Evolutionary conservation across 1,140 invertebrate genomes (phyloP).

Genomic region (Lasaia peninsularis): DNA sequence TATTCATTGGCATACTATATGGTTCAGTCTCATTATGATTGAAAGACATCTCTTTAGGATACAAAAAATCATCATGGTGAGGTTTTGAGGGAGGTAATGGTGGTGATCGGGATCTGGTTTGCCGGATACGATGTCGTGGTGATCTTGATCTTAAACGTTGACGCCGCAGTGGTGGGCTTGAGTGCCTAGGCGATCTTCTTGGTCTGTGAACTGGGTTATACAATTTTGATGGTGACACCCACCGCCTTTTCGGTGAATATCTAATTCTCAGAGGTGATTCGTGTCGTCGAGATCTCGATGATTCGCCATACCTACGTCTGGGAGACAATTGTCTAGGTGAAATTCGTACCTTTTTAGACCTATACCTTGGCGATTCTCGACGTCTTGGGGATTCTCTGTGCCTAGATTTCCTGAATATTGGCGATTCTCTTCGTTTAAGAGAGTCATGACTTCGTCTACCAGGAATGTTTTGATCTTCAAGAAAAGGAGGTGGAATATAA

Average conservation of each 20-base stretch:
- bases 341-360: conserved; percentile 17
- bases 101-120: conserved; percentile 20
- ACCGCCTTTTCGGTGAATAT: not conserved
- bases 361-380: not conserved
- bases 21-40: not conserved
- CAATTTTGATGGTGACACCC: not conserved
- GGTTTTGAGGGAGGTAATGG: conserved; percentile 1
- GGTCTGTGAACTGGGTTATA: conserved; percentile 6
- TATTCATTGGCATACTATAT: conserved; percentile 18
- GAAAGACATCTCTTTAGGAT: conserved; percentile 33
- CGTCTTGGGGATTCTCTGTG: not conserved
- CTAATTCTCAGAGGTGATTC: conserved; percentile 2
- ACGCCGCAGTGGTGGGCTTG: not conserved
- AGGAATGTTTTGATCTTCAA: not conserved
- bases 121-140: conserved; percentile 21
- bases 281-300: conserved; percentile 25
- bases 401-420: not conserved
- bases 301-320: conserved; percentile 1
- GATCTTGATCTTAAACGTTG: conserved; percentile 28
- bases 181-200: not conserved
- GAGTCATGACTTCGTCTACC: not conserved
- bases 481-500: not conserved
- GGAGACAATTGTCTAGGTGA: not conserved
- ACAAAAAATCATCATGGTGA: conserved; percentile 44
- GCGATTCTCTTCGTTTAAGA: not conserved